These are phyloP conservation scores for Drosophila kanekoi DNA, from an alignment of 2,888 invertebrate species.

Conservation along the genomic window DNA sequence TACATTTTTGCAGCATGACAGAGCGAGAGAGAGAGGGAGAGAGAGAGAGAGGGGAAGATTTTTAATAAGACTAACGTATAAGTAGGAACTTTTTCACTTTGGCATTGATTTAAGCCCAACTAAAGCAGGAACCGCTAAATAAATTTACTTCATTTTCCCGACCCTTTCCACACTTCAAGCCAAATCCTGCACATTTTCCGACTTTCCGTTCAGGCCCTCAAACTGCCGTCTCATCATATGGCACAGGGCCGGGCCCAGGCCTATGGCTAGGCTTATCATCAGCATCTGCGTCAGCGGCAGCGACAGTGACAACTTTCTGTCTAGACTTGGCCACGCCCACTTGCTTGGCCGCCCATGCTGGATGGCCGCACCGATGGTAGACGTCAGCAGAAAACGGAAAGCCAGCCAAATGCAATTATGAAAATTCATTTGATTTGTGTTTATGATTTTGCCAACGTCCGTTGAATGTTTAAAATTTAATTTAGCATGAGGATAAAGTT, in stretches of 20 bases:
- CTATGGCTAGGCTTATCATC: conserved; percentile 26
- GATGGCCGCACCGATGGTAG: conserved; percentile 22
- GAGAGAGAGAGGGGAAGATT: no score
- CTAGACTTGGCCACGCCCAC: conserved; percentile 57
- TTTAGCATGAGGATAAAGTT: conserved; percentile 40
- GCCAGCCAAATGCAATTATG: conserved; percentile 68
- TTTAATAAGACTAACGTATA: no score
- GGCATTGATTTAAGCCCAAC: no score
- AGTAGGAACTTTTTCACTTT: no score
- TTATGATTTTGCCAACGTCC: conserved; percentile 70
- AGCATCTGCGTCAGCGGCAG: conserved; percentile 32
- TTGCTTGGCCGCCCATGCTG: conserved; percentile 42
- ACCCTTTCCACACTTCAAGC: background rate
- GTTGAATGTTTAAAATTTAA: conserved; percentile 63
- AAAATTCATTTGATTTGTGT: conserved; percentile 75
- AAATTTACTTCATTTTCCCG: background rate
- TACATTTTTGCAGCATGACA: no score
- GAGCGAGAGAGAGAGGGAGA: no score
- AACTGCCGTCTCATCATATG: conserved; percentile 30
- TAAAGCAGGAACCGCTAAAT: background rate
- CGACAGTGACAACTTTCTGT: conserved; percentile 53
- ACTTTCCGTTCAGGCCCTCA: background rate
- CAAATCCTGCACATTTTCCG: background rate
- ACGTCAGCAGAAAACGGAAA: conserved; percentile 57
- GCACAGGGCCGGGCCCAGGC: background rate